Evolutionary conservation across 2,797 vertebrate genomes (phyloP).

Genomic region (Coendou prehensilis): DNA sequence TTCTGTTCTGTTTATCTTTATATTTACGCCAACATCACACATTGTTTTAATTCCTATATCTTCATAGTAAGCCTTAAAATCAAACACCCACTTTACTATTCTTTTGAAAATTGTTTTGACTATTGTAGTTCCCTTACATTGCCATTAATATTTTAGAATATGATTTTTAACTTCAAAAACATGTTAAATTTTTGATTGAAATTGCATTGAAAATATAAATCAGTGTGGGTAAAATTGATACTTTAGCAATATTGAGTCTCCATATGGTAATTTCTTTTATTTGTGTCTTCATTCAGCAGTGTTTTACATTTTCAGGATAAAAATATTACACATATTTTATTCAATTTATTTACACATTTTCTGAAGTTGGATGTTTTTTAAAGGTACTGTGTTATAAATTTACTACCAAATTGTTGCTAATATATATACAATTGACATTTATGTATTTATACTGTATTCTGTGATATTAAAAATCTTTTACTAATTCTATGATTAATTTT

Average conservation of each 20-base stretch:
- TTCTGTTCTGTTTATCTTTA: not conserved
- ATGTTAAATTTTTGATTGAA: not conserved
- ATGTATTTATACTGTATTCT: not conserved
- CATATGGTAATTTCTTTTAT: not conserved
- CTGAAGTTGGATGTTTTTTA: not conserved
- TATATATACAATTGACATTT: not conserved
- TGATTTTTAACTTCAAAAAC: conserved; percentile 8
- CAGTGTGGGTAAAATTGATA: not conserved
- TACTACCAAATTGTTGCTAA: not conserved
- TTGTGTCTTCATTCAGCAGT: not conserved
- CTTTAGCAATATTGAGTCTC: no score
- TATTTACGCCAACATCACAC: not conserved
- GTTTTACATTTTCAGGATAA: not conserved
- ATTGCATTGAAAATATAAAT: not conserved
- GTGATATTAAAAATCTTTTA: not conserved
- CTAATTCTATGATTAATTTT: not conserved
- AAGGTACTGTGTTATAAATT: not conserved
- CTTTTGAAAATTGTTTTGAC: not conserved
- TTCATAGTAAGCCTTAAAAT: conserved; percentile 12
- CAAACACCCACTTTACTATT: not conserved
- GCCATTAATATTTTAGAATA: not conserved
- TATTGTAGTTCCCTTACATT: not conserved
- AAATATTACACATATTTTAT: not conserved
- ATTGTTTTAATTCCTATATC: not conserved
- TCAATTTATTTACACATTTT: not conserved